These are phyloP conservation scores for Oceanodroma tethys DNA, from an alignment of 2,113 vertebrate species.

Conservation along the genomic window DNA sequence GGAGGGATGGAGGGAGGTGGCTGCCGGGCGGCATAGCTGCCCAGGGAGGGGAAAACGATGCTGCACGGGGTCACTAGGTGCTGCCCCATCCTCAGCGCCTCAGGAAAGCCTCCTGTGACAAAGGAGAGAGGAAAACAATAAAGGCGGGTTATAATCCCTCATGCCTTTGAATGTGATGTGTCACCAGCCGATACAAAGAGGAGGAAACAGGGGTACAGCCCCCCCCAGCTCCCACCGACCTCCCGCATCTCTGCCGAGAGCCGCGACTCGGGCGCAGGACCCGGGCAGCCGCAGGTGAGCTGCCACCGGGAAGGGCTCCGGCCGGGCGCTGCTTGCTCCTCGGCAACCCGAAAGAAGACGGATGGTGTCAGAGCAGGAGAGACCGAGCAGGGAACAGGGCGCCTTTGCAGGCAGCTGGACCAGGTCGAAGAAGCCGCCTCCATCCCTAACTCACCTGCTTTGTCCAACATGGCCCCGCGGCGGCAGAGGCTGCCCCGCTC, in stretches of 20 bases:
- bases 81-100: accelerated
- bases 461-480: accelerated
- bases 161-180: accelerated
- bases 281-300: not conserved
- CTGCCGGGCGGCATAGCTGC: not conserved
- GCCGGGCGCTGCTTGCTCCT: not conserved
- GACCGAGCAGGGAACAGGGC: accelerated
- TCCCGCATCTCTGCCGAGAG: not conserved
- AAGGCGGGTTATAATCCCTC: not conserved
- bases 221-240: accelerated
- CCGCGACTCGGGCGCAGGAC: not conserved
- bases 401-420: not conserved
- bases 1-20: not conserved
- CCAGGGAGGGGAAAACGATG: not conserved
- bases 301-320: accelerated
- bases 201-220: not conserved
- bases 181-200: accelerated
- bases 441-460: not conserved
- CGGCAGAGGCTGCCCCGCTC: not conserved
- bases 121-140: not conserved
- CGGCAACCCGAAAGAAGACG: not conserved
- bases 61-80: accelerated
- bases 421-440: accelerated
- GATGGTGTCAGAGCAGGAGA: not conserved
- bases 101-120: not conserved